phyloP scores from a whole-genome alignment of 2,888 invertebrate genomes.

The Nowickia ferox region DNA sequence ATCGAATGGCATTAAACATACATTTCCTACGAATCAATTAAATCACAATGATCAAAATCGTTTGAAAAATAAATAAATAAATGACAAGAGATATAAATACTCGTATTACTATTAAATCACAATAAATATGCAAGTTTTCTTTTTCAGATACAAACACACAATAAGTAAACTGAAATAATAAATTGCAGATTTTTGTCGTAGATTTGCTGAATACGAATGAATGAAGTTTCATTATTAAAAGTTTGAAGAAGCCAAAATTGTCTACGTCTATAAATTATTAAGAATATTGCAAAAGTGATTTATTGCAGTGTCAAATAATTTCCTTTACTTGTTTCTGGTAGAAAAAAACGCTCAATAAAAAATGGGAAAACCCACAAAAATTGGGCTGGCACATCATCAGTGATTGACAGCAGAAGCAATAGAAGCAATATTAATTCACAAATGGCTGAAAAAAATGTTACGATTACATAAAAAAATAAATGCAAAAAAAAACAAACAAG shows the following conservation, averaged over 20 bases:
- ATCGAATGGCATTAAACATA: no score
- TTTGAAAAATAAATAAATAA: no score
- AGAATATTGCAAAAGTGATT: constrained; percentile 34
- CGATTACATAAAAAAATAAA: not conserved
- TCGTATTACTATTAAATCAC: no score
- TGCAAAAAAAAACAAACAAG: not conserved
- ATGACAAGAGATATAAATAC: no score
- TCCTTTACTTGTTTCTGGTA: constrained; percentile 3
- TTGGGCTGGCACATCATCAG: constrained; percentile 39
- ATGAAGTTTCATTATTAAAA: not conserved
- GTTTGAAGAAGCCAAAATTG: not conserved
- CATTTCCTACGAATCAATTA: no score
- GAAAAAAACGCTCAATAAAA: not conserved
- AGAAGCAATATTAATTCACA: constrained; percentile 7
- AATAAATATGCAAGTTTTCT: no score
- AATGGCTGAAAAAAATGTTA: constrained; percentile 38
- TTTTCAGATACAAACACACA: no score
- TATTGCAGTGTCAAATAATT: constrained; percentile 41
- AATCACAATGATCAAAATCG: no score
- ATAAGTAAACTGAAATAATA: no score
- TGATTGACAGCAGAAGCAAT: not conserved
- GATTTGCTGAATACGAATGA: no score
- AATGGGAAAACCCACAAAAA: constrained; percentile 15
- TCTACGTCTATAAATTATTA: not conserved
- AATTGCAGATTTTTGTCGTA: no score